Conservation (phyloP, 2,888 invertebrate genomes). For the Harmothoe impar region DNA sequence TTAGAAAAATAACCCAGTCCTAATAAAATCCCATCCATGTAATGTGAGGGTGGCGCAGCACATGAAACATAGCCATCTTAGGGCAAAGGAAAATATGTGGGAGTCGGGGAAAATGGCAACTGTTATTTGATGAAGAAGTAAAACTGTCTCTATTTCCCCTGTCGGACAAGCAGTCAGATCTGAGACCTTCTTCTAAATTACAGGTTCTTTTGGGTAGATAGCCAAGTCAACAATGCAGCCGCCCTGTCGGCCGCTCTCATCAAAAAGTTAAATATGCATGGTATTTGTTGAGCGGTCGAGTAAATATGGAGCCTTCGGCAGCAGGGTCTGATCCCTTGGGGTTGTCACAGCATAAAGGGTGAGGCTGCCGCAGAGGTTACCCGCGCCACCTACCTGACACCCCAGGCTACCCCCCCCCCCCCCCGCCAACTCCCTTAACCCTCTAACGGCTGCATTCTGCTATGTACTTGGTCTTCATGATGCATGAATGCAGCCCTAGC, state of each 20-base stretch:
- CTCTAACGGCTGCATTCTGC: no score
- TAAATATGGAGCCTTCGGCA: slow-evolving; percentile 38
- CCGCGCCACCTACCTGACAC: slow-evolving; percentile 1
- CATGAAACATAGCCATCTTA: background rate
- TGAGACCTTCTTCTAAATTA: slow-evolving; percentile 16
- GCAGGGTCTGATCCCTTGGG: slow-evolving; percentile 2
- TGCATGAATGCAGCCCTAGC: no score
- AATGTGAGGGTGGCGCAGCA: background rate
- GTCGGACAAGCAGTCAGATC: background rate
- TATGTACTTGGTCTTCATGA: no score
- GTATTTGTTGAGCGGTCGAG: slow-evolving; percentile 57
- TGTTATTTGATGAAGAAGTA: background rate
- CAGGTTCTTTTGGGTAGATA: slow-evolving; percentile 48
- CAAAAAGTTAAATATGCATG: slow-evolving; percentile 58
- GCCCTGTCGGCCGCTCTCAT: slow-evolving; percentile 1
- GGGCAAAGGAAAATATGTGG: background rate
- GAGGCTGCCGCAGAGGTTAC: background rate
- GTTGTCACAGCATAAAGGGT: slow-evolving; percentile 50
- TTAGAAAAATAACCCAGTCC: slow-evolving; percentile 45
- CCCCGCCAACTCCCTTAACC: no score
- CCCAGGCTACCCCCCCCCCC: background rate
- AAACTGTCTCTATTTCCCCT: slow-evolving; percentile 33
- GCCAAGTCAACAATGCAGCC: slow-evolving; percentile 19
- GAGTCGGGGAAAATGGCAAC: background rate
- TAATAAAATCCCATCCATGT: slow-evolving; percentile 1